These are phyloP conservation scores for Melanostoma mellinum DNA, from an alignment of 2,888 invertebrate species.

Conservation along the genomic window DNA sequence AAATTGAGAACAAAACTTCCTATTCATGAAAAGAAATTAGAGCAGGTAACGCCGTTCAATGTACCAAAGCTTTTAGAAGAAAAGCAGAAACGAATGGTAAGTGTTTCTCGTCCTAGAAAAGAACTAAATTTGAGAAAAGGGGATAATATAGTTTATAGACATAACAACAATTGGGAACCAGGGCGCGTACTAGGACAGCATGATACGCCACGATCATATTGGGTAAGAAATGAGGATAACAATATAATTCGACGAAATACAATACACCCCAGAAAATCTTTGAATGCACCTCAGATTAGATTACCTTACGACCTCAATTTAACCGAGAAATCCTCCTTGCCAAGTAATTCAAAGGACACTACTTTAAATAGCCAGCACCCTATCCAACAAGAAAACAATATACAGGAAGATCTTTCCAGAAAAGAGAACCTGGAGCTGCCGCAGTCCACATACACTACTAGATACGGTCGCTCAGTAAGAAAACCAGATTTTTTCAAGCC, in stretches of 20 bases:
- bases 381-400: no score
- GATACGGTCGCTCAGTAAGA: no score
- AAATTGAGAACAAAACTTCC: slow-evolving; percentile 27
- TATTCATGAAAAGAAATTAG: slow-evolving; percentile 11
- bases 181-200: slow-evolving; percentile 12
- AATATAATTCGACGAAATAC: slow-evolving; percentile 39
- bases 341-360: no score
- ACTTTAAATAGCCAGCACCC: no score
- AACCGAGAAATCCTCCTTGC: no score
- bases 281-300: no score
- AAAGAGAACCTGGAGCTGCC: no score
- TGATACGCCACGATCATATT: slow-evolving; percentile 40
- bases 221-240: slow-evolving; percentile 39
- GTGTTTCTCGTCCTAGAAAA: slow-evolving; percentile 23
- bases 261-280: slow-evolving; percentile 26
- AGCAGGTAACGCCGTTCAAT: background rate
- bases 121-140: slow-evolving; percentile 7
- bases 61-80: slow-evolving; percentile 14
- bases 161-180: slow-evolving; percentile 42
- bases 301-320: no score
- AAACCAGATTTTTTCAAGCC: no score
- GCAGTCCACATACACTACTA: no score
- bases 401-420: no score
- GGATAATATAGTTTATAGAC: slow-evolving; percentile 29
- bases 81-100: slow-evolving; percentile 17